Conservation (phyloP, 2,888 invertebrate species). For the Augiades crinisus region DNA sequence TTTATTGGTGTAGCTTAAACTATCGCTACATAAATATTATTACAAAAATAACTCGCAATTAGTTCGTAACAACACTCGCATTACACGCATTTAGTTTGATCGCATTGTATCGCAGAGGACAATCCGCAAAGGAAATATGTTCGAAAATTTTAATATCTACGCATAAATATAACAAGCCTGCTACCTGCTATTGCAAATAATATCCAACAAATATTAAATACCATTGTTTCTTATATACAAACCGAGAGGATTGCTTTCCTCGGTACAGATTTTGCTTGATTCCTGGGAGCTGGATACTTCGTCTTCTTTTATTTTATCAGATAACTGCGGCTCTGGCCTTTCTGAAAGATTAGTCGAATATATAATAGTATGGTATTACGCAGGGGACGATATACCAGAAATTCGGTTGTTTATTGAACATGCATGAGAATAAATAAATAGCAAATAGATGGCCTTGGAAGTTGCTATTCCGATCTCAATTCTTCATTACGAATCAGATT, state of each 20-base stretch:
- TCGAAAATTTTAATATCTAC: not conserved
- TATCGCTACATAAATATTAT: no score
- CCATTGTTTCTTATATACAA: conserved; percentile 4
- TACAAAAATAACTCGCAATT: not conserved
- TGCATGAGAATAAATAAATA: not conserved
- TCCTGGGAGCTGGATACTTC: conserved; percentile 19
- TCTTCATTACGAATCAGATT: no score
- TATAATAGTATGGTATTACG: not conserved
- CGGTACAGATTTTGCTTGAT: conserved; percentile 5
- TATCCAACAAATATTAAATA: not conserved
- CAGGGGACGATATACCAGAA: no score
- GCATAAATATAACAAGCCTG: no score
- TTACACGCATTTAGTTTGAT: no score
- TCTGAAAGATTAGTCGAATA: conserved; percentile 5
- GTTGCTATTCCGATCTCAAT: not conserved
- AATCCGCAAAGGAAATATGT: not conserved
- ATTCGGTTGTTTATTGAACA: not conserved
- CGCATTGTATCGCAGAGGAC: not conserved
- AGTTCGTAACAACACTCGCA: not conserved
- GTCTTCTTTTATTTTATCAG: conserved; percentile 15
- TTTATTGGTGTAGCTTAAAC: no score
- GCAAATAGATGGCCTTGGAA: not conserved
- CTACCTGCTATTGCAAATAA: no score
- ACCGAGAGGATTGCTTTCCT: conserved; percentile 1
- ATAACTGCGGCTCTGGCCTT: conserved; percentile 5